Percentiles rank a stretch among this genome's conserved stretches.
These are phyloP conservation scores for Naso thynnoides DNA, from an alignment of 2,797 vertebrate genomes.

Conservation along the genomic window DNA sequence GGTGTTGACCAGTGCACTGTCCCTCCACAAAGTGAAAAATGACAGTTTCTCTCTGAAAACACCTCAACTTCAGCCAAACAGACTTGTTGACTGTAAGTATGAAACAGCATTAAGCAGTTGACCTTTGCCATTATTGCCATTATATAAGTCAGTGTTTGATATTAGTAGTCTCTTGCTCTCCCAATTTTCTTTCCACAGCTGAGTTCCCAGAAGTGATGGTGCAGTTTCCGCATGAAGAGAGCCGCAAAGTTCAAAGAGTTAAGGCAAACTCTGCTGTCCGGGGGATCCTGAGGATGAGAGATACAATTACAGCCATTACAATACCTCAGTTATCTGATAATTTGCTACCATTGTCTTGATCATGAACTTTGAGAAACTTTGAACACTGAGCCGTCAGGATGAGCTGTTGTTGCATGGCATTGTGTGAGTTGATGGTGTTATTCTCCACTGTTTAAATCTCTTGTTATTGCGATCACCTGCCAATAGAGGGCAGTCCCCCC, in stretches of 20 bases:
- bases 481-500: constrained; percentile 14
- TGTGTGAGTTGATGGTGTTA: neutral
- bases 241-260: constrained; percentile 78
- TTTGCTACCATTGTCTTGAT: neutral
- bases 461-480: neutral
- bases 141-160: neutral
- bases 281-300: constrained; percentile 85
- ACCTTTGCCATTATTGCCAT: constrained; percentile 5
- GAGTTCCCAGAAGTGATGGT: constrained; percentile 83
- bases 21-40: constrained; percentile 84
- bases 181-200: constrained; percentile 65
- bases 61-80: constrained; percentile 81
- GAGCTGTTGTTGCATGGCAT: neutral
- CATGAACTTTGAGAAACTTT: neutral
- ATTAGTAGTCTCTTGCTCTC: constrained; percentile 6
- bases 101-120: neutral
- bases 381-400: neutral
- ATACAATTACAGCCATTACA: constrained; percentile 82
- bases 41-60: too few relatives aligned
- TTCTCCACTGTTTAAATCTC: neutral
- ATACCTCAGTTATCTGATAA: constrained; percentile 65
- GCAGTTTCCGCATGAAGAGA: constrained; percentile 75
- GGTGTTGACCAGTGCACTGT: constrained; percentile 87
- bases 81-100: constrained; percentile 82
- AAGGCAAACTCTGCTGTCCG: constrained; percentile 82